phyloP scores from a whole-genome alignment of 2,888 invertebrate species.

The Drosophila seclusa region DNA sequence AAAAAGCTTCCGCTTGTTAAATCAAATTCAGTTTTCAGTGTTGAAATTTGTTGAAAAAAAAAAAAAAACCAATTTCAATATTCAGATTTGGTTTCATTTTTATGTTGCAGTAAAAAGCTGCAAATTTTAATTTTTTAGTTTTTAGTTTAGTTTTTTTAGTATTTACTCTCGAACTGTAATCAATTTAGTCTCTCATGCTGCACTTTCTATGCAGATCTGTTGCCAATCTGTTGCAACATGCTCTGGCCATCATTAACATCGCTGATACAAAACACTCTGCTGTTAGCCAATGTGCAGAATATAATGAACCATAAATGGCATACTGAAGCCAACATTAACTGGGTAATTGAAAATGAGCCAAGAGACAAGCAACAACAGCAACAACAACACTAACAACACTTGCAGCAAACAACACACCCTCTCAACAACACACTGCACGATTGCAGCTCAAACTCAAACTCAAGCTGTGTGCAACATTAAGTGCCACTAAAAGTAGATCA shows the following conservation, averaged over 20 bases:
- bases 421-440: conserved; percentile 7
- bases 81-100: background rate
- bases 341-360: conserved; percentile 66
- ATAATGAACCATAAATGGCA: conserved; percentile 72
- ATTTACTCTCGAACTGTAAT: background rate
- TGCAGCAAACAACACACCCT: conserved; percentile 5
- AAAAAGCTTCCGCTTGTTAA: background rate
- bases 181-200: background rate
- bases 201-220: conserved; percentile 2
- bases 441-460: conserved; percentile 14
- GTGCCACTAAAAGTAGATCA: conserved; percentile 69
- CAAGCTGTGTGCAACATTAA: conserved; percentile 59
- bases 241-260: conserved; percentile 27
- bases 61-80: background rate
- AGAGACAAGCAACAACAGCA: conserved; percentile 16
- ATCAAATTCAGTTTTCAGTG: background rate
- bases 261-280: background rate
- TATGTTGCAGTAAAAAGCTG: background rate
- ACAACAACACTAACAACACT: background rate
- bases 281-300: conserved; percentile 50
- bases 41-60: background rate
- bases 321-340: conserved; percentile 58
- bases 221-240: conserved; percentile 7
- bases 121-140: no score
- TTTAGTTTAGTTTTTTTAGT: no score